Percentiles rank a stretch among this genome's conserved stretches.
phyloP scores from a whole-genome alignment of 2,113 vertebrate genomes.

The Tetraodon nigroviridis region DNA sequence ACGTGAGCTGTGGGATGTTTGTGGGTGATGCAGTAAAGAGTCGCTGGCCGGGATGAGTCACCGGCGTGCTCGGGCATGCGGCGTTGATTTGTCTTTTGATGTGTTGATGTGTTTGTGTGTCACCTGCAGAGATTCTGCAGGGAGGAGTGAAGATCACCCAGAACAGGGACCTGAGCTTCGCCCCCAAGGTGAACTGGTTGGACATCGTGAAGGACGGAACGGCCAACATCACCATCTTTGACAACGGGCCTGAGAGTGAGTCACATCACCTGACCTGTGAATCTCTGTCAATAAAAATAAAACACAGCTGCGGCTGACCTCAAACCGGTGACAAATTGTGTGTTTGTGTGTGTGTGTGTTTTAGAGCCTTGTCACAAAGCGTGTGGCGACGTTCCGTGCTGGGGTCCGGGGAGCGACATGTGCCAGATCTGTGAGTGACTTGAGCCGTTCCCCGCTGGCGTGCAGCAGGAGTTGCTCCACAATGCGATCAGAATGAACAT shows the following conservation, averaged over 20 bases:
- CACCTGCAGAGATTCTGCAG: conserved; percentile 82
- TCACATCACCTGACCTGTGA: background rate
- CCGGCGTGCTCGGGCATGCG: conserved; percentile 37
- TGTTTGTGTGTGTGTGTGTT: background rate
- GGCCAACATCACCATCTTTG: conserved; percentile 66
- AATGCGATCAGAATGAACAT: no score
- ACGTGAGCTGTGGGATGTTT: conserved; percentile 35
- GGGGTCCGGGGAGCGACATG: conserved; percentile 75
- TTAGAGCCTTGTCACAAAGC: conserved; percentile 62
- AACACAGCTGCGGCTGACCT: conserved; percentile 1
- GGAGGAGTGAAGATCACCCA: conserved; percentile 83
- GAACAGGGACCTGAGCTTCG: conserved; percentile 85
- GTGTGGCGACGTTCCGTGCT: conserved; percentile 74
- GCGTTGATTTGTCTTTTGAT: conserved; percentile 19
- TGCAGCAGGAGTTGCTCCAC: no score
- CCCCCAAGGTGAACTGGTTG: conserved; percentile 81
- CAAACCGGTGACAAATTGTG: background rate
- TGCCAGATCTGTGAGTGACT: conserved; percentile 82
- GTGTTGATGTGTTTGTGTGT: conserved; percentile 48
- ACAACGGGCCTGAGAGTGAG: conserved; percentile 75
- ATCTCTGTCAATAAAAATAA: no score
- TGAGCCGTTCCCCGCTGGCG: background rate
- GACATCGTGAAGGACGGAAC: conserved; percentile 81
- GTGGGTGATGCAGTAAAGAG: conserved; percentile 38
- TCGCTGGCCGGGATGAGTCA: conserved; percentile 37